A percentile compares a stretch with the other conserved stretches of the same genome.
Conservation (phyloP, 2,888 invertebrate species). For the Xanthostigma xanthostigma region DNA sequence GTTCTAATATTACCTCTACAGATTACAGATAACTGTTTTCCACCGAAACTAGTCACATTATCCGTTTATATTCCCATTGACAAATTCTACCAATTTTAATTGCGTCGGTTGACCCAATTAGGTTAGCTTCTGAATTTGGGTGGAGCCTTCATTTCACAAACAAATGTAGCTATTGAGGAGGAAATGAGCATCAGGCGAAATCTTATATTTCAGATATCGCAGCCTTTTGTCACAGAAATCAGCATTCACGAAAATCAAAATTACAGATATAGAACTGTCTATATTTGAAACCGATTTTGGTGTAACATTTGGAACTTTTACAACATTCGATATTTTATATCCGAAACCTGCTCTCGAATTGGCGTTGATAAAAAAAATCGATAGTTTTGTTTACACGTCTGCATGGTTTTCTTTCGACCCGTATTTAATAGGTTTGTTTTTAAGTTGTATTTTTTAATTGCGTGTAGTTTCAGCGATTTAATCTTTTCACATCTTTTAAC, state of each 20-base stretch:
- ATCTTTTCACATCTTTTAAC: not conserved
- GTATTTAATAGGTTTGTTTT: constrained; percentile 27
- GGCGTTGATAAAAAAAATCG: constrained; percentile 26
- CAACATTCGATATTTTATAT: constrained; percentile 40
- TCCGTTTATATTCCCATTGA: too few relatives aligned
- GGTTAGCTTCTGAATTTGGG: too few relatives aligned
- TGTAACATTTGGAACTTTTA: constrained; percentile 35
- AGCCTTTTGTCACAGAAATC: constrained; percentile 34
- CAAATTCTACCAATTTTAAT: too few relatives aligned
- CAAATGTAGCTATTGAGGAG: constrained; percentile 11
- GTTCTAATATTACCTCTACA: too few relatives aligned
- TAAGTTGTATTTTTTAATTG: not conserved
- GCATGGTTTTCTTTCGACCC: constrained; percentile 42
- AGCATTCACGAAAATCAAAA: constrained; percentile 22
- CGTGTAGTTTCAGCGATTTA: constrained; percentile 21
- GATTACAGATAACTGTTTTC: too few relatives aligned
- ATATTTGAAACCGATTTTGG: constrained; percentile 36
- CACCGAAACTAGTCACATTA: too few relatives aligned
- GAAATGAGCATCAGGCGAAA: constrained; percentile 5
- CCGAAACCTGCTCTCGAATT: constrained; percentile 29
- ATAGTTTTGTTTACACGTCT: constrained; percentile 32
- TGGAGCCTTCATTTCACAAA: too few relatives aligned
- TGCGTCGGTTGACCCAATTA: too few relatives aligned
- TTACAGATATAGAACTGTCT: constrained; percentile 19
- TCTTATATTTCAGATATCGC: constrained; percentile 24